Percentiles rank a stretch among this genome's conserved stretches.
Conservation (phyloP, 2,888 invertebrate genomes). For the Xanthia togata region DNA sequence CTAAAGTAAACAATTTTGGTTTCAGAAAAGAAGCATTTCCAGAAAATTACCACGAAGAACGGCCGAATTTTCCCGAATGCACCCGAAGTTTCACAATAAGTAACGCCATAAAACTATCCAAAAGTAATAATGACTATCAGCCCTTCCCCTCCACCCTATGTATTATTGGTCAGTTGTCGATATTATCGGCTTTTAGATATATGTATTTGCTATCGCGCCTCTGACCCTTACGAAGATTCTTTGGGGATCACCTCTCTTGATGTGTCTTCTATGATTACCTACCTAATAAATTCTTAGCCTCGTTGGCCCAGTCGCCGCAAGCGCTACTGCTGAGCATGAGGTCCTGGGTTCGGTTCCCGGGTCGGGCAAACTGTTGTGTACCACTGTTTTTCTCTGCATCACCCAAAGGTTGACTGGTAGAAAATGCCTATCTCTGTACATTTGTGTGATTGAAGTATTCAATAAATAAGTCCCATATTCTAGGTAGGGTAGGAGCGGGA, state of each 20-base stretch:
- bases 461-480: no score
- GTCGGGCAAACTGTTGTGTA: no score
- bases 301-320: no score
- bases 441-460: no score
- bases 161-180: constrained; percentile 27
- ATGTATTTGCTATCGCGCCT: constrained; percentile 11
- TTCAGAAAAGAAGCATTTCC: background rate
- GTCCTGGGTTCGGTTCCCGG: no score
- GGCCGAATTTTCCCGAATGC: constrained; percentile 10
- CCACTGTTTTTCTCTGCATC: no score
- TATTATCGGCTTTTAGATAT: constrained; percentile 49
- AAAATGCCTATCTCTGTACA: no score
- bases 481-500: background rate
- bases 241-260: background rate
- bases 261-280: background rate
- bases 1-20: background rate
- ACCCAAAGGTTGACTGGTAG: no score
- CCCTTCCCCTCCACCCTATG: constrained; percentile 7
- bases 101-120: constrained; percentile 58
- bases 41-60: background rate
- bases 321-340: no score
- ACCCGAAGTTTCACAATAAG: constrained; percentile 24
- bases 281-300: no score
- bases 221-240: background rate
- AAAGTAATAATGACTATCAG: constrained; percentile 58